Percentiles rank a stretch among this genome's conserved stretches.
Conservation (phyloP, 1,140 invertebrate genomes). For the Araneus ventricosus region DNA sequence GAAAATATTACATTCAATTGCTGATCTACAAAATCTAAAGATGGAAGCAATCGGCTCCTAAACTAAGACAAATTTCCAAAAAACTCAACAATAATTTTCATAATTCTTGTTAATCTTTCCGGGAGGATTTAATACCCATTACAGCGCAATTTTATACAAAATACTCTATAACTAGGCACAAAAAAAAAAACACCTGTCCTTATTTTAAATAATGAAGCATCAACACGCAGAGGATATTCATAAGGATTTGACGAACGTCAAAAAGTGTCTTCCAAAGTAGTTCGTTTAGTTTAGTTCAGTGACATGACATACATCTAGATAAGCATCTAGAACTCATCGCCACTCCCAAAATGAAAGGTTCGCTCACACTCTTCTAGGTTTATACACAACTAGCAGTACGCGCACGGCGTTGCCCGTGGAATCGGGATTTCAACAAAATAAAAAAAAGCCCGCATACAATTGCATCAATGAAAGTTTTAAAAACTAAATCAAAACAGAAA, state of each 20-base stretch:
- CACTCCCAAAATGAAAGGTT: not conserved
- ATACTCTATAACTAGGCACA: not conserved
- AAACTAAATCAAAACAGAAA: no score
- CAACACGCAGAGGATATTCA: slow-evolving; percentile 20
- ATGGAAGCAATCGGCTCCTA: no score
- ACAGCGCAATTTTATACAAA: not conserved
- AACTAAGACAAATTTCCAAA: no score
- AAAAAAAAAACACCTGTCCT: not conserved
- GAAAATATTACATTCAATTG: no score
- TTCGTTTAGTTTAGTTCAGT: slow-evolving; percentile 26
- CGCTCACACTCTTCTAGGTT: not conserved
- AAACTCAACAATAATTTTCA: no score
- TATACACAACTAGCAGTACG: no score
- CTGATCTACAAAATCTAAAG: no score
- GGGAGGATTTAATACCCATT: not conserved
- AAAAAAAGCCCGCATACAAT: no score
- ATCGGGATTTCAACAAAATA: no score
- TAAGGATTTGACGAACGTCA: slow-evolving; percentile 3
- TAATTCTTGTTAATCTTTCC: no score
- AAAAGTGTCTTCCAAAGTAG: not conserved
- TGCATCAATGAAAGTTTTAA: no score
- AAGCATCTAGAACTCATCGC: slow-evolving; percentile 9
- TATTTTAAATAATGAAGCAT: not conserved
- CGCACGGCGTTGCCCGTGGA: no score
- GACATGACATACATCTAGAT: slow-evolving; percentile 30